Percentiles rank a stretch among this genome's conserved stretches.
Conservation (phyloP, 2,888 invertebrate species). For the Temnothorax unifasciatus region DNA sequence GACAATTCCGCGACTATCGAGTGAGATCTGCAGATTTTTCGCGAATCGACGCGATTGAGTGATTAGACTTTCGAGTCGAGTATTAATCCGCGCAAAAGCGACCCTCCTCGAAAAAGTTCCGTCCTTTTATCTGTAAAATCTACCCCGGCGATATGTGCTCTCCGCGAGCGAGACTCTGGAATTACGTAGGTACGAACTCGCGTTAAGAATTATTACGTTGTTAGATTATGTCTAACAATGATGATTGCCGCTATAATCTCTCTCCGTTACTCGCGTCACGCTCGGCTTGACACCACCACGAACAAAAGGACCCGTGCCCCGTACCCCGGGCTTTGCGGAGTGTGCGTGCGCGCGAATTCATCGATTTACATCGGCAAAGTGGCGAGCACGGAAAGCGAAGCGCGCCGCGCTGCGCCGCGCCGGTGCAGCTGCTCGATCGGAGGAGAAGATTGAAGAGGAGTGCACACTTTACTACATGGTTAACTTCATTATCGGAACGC, state of each 20-base stretch:
- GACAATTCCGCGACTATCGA: neutral
- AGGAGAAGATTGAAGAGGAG: constrained; percentile 57
- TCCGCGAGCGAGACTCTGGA: constrained; percentile 4
- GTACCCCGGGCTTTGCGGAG: constrained; percentile 9
- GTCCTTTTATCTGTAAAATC: neutral
- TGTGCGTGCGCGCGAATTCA: constrained; percentile 54
- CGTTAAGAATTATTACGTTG: constrained; percentile 47
- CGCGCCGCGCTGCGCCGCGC: neutral
- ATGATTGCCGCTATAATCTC: constrained; percentile 55
- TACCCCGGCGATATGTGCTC: neutral
- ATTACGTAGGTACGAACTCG: constrained; percentile 25
- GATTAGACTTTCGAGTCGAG: neutral
- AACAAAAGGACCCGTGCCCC: constrained; percentile 21
- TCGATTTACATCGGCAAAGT: constrained; percentile 58
- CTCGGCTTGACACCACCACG: constrained; percentile 51
- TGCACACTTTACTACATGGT: constrained; percentile 57
- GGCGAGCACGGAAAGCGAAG: constrained; percentile 53
- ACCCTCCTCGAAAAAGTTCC: neutral
- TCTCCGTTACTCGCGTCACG: constrained; percentile 49
- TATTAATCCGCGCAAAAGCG: neutral
- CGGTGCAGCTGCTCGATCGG: constrained; percentile 54
- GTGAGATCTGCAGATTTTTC: neutral
- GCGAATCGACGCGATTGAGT: neutral
- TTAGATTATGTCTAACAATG: constrained; percentile 56
- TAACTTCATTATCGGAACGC: constrained; percentile 57